phyloP scores from a whole-genome alignment of 2,888 invertebrate species.

The Lapara coniferarum region DNA sequence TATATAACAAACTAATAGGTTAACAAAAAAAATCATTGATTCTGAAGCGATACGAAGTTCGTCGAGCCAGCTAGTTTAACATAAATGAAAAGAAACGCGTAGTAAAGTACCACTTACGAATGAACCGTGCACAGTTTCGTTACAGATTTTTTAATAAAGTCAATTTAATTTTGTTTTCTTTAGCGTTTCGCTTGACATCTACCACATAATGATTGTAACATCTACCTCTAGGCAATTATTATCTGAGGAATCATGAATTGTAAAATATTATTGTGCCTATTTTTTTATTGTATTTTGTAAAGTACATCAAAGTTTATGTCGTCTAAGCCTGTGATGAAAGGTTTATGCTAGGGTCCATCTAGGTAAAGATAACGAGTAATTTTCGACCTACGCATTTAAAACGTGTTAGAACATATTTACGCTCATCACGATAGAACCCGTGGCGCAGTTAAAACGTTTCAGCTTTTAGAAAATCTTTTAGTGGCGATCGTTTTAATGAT shows the following conservation, averaged over 20 bases:
- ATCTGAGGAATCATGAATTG: conserved; percentile 34
- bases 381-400: conserved; percentile 17
- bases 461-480: conserved; percentile 10
- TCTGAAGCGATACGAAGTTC: too few species aligned
- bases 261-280: conserved; percentile 39
- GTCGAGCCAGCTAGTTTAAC: too few species aligned
- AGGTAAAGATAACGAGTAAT: conserved; percentile 16
- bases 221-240: not conserved
- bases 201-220: not conserved
- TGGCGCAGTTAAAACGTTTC: conserved; percentile 2
- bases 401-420: conserved; percentile 16
- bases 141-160: too few species aligned
- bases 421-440: not conserved
- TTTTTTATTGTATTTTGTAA: conserved; percentile 46
- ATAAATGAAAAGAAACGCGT: too few species aligned
- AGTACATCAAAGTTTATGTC: conserved; percentile 45
- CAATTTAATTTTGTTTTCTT: too few species aligned
- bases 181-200: too few species aligned
- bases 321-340: conserved; percentile 25
- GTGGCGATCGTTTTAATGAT: not conserved
- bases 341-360: not conserved
- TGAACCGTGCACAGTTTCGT: too few species aligned
- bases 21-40: too few species aligned
- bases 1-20: too few species aligned
- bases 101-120: too few species aligned